Percentiles rank a stretch among this genome's conserved stretches.
Conservation (phyloP, 2,888 invertebrate species). For the Subacronicta megacephala region DNA sequence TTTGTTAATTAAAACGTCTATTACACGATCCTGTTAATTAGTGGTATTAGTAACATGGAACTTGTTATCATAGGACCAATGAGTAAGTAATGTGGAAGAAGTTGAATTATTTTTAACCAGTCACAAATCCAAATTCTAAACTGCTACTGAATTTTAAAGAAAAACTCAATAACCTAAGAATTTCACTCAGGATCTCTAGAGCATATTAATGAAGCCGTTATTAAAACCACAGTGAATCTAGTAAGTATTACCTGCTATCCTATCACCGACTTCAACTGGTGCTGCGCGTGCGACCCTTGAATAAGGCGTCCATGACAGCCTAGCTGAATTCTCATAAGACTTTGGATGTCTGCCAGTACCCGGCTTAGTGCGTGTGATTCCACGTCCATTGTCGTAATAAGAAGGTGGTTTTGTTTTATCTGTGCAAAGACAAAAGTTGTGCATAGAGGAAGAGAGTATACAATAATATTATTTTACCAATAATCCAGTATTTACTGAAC, state of each 20-base stretch:
- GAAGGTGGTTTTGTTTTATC: conserved; percentile 37
- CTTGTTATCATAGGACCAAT: not conserved
- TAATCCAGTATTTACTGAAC: too few relatives aligned
- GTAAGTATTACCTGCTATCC: conserved; percentile 48
- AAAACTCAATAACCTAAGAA: too few relatives aligned
- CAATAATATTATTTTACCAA: too few relatives aligned
- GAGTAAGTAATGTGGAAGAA: too few relatives aligned
- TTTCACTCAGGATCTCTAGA: too few relatives aligned
- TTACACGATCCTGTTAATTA: conserved; percentile 43
- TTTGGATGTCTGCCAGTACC: conserved; percentile 8
- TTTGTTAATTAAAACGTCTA: conserved; percentile 51
- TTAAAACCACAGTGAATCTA: too few relatives aligned
- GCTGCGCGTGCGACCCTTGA: conserved; percentile 29
- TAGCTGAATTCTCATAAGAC: conserved; percentile 15
- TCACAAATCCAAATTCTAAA: too few relatives aligned
- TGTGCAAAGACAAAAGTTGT: conserved; percentile 34
- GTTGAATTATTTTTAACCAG: too few relatives aligned
- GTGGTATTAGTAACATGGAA: conserved; percentile 15
- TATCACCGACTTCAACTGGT: conserved; percentile 34
- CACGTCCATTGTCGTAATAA: conserved; percentile 27
- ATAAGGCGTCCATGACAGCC: conserved; percentile 23
- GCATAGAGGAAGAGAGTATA: conserved; percentile 5
- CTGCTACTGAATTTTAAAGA: too few relatives aligned
- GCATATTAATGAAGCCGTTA: too few relatives aligned
- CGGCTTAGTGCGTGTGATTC: not conserved